A percentile compares a stretch with the other conserved stretches of the same genome.
phyloP scores from a whole-genome alignment of 2,113 vertebrate genomes.

The Polyodon spathula region DNA sequence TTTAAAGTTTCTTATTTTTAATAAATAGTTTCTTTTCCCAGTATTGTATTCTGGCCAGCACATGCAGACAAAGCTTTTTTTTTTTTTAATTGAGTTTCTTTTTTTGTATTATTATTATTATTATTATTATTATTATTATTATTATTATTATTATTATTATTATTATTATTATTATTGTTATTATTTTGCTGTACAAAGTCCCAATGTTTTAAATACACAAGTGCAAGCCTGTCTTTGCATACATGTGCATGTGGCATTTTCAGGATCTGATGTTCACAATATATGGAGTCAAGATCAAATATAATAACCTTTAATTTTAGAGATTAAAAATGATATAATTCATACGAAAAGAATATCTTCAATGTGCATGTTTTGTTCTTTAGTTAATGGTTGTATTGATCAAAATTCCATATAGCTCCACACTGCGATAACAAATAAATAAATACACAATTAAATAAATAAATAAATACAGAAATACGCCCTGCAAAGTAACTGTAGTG shows the following conservation, averaged over 20 bases:
- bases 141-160: conserved; percentile 16
- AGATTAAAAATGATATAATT: conserved; percentile 24
- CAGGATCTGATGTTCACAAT: conserved; percentile 23
- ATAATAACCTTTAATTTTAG: conserved; percentile 15
- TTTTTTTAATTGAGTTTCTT: conserved; percentile 25
- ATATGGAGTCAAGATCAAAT: conserved; percentile 5
- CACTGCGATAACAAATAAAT: conserved; percentile 12
- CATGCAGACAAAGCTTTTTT: conserved; percentile 77
- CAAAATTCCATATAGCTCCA: background rate
- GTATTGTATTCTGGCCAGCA: conserved; percentile 67
- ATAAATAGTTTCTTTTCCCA: conserved; percentile 63
- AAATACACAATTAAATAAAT: conserved; percentile 42
- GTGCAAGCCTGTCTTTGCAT: conserved; percentile 32
- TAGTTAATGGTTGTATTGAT: background rate
- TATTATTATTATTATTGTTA: conserved; percentile 16
- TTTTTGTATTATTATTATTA: conserved; percentile 26
- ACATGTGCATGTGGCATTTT: conserved; percentile 44
- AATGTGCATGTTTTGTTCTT: background rate
- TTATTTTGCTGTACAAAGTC: conserved; percentile 53
- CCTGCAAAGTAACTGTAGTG: background rate
- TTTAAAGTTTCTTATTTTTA: conserved; percentile 62
- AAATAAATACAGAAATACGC: conserved; percentile 10
- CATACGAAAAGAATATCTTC: conserved; percentile 20
- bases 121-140: conserved; percentile 13
- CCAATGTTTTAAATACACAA: conserved; percentile 43